Percentiles rank a stretch among this genome's conserved stretches.
These are phyloP conservation scores for Salvelinus fontinalis DNA, from an alignment of 2,113 vertebrate species.

Conservation along the genomic window DNA sequence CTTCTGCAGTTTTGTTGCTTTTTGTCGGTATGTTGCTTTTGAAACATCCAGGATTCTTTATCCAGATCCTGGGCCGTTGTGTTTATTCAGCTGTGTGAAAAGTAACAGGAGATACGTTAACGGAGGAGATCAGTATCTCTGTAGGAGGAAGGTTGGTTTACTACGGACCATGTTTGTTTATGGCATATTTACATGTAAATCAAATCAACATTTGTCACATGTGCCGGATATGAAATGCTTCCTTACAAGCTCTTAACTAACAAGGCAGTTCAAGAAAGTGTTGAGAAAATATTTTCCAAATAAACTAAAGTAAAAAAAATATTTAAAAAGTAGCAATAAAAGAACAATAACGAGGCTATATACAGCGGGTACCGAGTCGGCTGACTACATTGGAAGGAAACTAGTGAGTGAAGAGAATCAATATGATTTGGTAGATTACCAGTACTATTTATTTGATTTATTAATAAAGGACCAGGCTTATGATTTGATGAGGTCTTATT, in stretches of 20 bases:
- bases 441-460: not conserved
- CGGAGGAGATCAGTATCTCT: not conserved
- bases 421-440: not conserved
- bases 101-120: not conserved
- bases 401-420: not conserved
- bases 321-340: no score
- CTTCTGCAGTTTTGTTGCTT: slow-evolving; percentile 11
- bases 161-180: not conserved
- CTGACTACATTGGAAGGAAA: not conserved
- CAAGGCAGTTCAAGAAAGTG: no score
- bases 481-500: not conserved
- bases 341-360: no score
- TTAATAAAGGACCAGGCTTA: not conserved
- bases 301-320: no score
- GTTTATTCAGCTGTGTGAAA: not conserved
- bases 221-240: no score
- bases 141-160: not conserved
- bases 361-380: no score
- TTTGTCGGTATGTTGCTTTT: slow-evolving; percentile 21
- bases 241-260: no score
- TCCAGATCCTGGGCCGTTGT: not conserved
- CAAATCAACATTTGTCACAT: no score
- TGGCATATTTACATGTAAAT: not conserved
- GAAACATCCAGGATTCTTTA: slow-evolving; percentile 18
- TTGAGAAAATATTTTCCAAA: no score